Evolutionary conservation across 2,888 invertebrate genomes (phyloP).

Genomic region (Homarus gammarus): DNA sequence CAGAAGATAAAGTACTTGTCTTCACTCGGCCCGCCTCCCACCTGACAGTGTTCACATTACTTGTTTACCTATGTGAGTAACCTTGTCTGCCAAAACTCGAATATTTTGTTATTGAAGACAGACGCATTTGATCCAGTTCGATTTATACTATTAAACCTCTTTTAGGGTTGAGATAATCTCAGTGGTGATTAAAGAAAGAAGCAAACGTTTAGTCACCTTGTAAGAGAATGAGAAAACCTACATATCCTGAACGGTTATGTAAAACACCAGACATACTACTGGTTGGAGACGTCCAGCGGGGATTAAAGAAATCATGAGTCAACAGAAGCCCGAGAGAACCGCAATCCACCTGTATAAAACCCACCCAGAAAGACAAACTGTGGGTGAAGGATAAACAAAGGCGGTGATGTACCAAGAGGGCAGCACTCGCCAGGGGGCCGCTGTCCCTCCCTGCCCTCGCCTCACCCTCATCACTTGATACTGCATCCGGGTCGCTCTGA

Average conservation of each 20-base stretch:
- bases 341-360: neutral
- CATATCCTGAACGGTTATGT: neutral
- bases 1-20: too few relatives aligned
- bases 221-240: neutral
- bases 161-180: neutral
- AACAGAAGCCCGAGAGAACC: neutral
- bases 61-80: neutral
- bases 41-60: neutral
- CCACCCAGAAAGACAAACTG: neutral
- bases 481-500: neutral
- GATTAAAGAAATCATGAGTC: neutral
- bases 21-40: neutral
- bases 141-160: neutral
- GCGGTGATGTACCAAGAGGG: neutral
- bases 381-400: neutral
- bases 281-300: neutral
- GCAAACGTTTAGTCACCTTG: constrained; percentile 3
- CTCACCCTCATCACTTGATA: neutral
- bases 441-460: neutral
- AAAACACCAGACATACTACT: neutral
- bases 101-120: neutral
- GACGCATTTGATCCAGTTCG: neutral
- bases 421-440: neutral
- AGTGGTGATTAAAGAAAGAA: neutral
- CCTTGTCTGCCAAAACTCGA: neutral